Base-by-base conservation (phyloP, 2,888 invertebrate species). In the Alsophila aescularia region DNA sequence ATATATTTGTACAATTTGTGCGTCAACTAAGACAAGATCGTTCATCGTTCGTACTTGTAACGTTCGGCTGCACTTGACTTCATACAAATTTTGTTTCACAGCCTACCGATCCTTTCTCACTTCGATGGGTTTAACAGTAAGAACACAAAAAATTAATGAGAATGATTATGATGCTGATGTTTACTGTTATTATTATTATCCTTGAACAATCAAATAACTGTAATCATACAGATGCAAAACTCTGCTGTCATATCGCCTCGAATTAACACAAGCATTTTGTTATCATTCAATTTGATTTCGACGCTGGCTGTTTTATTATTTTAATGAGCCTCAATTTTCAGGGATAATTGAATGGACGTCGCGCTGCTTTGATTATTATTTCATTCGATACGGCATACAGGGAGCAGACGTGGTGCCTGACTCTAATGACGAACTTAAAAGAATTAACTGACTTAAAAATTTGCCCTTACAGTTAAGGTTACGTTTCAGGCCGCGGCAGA, bases 241-340 rank as follows among this genome's bases (percentile, higher is more conserved):
- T 66, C 74, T n/a, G 70, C 73, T 79, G 83, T 83, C 24, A 24
- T 7, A 24, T 24, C 82, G 76, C 77, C 68, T 79, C 81, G 81
- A 82, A 87, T 88, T 86, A 88, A 84, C 79, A 83, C 81, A 77
- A 79, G 83, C 85, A n/a, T 85, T 83, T 86, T 91, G 90, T 91
- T 91, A 85, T 91, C 87, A 89, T 91, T 90, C 87, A 90, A 91
- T 91, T 90, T 88, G 87, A 85, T 80, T 85, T 73, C 67, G 84
- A 87, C 83, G 81, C 79, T 67, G 87, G 88, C 83, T 87, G 85
- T 90, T 90, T 90, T 90, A 90, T 90, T 90, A 90, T 91, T 90
- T 90, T 90, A 90, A 90, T 90, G 90, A 90, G 90, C 85, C 70
- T 84, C 88, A 85, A 89, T 90, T 90, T 89, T 85, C 86, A 82